Evolutionary conservation across 2,888 invertebrate genomes (phyloP).

Genomic region (Choreutis nemorana): DNA sequence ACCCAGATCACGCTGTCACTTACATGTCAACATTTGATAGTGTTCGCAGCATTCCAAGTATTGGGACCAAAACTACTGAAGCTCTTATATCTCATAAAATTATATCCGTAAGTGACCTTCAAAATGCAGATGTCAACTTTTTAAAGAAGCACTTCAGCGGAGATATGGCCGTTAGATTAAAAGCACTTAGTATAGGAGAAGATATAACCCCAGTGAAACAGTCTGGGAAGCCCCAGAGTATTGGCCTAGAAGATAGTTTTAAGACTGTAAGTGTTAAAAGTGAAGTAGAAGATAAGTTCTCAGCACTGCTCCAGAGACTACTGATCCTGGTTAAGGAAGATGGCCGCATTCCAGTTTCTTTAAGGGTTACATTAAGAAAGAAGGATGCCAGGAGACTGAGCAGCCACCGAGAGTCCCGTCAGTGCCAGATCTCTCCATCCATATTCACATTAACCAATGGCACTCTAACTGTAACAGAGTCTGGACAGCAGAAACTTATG

Average conservation of each 20-base stretch:
- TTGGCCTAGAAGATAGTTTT: conserved; percentile 83
- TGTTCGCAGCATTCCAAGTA: conserved; percentile 75
- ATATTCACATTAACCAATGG: conserved; percentile 64
- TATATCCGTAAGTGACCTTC: conserved; percentile 72
- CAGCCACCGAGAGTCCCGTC: conserved; percentile 78
- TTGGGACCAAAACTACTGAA: conserved; percentile 76
- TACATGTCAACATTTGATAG: conserved; percentile 72
- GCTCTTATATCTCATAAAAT: conserved; percentile 72
- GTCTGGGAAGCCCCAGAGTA: conserved; percentile 79
- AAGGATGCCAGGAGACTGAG: conserved; percentile 72
- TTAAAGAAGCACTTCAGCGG: conserved; percentile 71
- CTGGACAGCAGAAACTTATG: conserved; percentile 71
- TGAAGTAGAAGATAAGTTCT: conserved; percentile 78
- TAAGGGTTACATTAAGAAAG: conserved; percentile 78
- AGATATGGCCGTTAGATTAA: conserved; percentile 74
- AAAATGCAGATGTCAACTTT: conserved; percentile 64
- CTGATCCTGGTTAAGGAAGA: conserved; percentile 78
- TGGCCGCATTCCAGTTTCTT: conserved; percentile 78
- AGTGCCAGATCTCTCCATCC: conserved; percentile 75
- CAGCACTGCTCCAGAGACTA: conserved; percentile 72
- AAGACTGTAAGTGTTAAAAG: conserved; percentile 74
- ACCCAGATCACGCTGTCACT: conserved; percentile 71
- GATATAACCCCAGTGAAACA: conserved; percentile 77
- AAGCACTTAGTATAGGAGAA: conserved; percentile 76
- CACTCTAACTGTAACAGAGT: conserved; percentile 53